phyloP scores from a whole-genome alignment of 1,140 invertebrate species.

The Berghia stephanieae region DNA sequence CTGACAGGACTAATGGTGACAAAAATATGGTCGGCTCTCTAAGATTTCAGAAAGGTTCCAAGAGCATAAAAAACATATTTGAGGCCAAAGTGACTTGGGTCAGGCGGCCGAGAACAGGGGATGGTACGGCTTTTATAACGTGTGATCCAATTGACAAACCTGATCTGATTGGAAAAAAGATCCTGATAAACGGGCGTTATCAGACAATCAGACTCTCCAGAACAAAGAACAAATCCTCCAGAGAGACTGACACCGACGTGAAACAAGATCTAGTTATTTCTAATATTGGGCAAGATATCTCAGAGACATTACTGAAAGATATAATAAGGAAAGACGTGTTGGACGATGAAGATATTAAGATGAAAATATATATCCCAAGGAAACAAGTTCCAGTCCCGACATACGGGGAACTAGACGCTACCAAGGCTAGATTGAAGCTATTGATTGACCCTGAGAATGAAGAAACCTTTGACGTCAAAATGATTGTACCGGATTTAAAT shows the following conservation, averaged over 20 bases:
- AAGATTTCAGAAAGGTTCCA: not conserved
- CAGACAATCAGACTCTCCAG: not conserved
- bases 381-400: not conserved
- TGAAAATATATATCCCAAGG: not conserved
- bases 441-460: not conserved
- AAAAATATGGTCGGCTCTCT: not conserved
- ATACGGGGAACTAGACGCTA: not conserved
- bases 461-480: not conserved
- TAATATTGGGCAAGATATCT: no score
- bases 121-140: slow-evolving; percentile 23
- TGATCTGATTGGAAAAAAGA: not conserved
- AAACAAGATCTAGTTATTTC: slow-evolving; percentile 21
- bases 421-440: not conserved
- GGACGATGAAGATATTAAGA: not conserved
- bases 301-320: not conserved
- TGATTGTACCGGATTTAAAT: not conserved
- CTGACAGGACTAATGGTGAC: not conserved
- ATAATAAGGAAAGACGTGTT: not conserved
- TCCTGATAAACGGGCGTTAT: not conserved
- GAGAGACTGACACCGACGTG: no score
- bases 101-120: slow-evolving; percentile 12
- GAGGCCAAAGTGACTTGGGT: slow-evolving; percentile 11
- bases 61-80: not conserved
- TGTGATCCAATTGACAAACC: slow-evolving; percentile 11
- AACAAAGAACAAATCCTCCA: not conserved